Base-by-base conservation (phyloP, 2,888 invertebrate genomes). In the Agrotis puta region DNA sequence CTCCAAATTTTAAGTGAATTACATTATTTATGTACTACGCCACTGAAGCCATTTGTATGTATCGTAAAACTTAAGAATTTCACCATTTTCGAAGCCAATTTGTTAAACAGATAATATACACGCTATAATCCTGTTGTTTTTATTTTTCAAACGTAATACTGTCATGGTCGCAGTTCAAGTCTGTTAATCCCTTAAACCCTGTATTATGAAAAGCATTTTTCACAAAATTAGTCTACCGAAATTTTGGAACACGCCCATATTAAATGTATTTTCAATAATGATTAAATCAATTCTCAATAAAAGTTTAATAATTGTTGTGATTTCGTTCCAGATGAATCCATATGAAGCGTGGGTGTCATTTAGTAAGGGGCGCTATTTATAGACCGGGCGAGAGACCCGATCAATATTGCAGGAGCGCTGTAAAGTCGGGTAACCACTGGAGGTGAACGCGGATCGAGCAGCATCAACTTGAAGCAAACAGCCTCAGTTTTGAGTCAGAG, bases 331-430 rank as follows among this genome's bases (percentile, higher is more conserved):
- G 53, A 74, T 47, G 50, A 58, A 50, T 58, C 45, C 45, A 20
- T 56, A 24, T 57, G 50, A 48, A 27, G 45, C 70, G 75, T 76
- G 64, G 76, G 61, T 61, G 70, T 61, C 45, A 70, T 70, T 68
- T 33, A n/a, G 39, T 9, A 75, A 5, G 45, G 27, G 3, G 20
- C 16, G 59, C 67, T 77, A 77, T 73, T 66, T 73, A 77, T 73
- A 77, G 64, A 24, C 54, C 27, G 22, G 47, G 43, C 59, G 20
- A 58, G 58, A 59, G 63, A 47, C 27, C 24, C 54, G 47, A 78
- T 69, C 77, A 65, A 78, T 78, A 77, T 33, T 74, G 62, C 79
- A 77, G 64, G 39, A 65, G 43, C 48, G 20, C 63, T 51, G 50
- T 14, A 27, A 50, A 33, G 7, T 7, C 11, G 39, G 11, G 39